A percentile compares a stretch with the other conserved stretches of the same genome.
Evolutionary conservation across 2,888 invertebrate genomes (phyloP).

Genomic region (Drosophila nr. perissopoda): DNA sequence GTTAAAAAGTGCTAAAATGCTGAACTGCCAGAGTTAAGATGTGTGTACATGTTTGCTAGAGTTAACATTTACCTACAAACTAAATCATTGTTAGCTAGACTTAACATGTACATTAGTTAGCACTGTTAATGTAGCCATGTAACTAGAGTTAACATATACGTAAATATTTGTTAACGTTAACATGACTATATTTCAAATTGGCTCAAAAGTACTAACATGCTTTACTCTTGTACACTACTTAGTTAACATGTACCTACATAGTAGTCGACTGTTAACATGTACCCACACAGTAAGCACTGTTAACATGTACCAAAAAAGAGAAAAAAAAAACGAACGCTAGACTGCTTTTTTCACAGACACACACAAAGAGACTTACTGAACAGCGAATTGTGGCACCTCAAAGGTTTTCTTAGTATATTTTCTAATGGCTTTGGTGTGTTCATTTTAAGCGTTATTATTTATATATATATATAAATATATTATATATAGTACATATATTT

Average conservation of each 20-base stretch:
- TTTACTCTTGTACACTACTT: conserved; percentile 44
- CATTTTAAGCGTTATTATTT: conserved; percentile 36
- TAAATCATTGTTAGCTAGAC: too few relatives aligned
- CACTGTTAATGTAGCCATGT: neutral
- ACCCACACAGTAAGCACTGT: neutral
- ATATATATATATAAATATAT: conserved; percentile 35
- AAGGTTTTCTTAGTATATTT: conserved; percentile 60
- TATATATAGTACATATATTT: conserved; percentile 19
- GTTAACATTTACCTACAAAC: neutral
- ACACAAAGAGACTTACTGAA: conserved; percentile 24
- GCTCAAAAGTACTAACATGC: conserved; percentile 13
- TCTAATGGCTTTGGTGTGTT: conserved; percentile 33
- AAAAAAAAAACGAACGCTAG: conserved; percentile 34
- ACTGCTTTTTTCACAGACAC: conserved; percentile 53
- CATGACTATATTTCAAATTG: neutral
- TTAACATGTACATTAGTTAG: too few relatives aligned
- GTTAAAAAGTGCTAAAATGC: neutral
- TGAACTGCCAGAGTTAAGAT: neutral
- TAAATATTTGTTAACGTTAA: neutral
- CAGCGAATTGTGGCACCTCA: conserved; percentile 66
- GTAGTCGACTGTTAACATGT: neutral
- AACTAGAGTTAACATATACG: neutral
- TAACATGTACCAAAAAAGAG: conserved; percentile 26
- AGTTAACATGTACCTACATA: neutral
- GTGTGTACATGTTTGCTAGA: neutral